phyloP scores from a whole-genome alignment of 2,113 vertebrate species.

The Spilogale gracilis region DNA sequence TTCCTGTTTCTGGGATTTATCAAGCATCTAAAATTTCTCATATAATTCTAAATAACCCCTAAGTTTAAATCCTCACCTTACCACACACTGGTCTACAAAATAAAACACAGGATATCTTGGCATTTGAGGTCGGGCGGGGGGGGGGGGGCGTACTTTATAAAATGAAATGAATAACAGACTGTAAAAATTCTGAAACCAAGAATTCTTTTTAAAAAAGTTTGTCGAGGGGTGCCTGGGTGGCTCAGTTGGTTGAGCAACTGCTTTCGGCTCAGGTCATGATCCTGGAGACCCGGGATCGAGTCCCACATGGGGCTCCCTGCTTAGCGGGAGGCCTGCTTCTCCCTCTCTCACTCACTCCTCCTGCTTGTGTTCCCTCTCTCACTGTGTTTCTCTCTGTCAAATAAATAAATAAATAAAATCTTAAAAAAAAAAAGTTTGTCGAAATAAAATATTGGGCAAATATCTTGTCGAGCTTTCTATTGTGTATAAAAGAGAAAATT shows the following conservation, averaged over 20 bases:
- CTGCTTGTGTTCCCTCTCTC: no score
- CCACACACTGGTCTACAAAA: conserved; percentile 38
- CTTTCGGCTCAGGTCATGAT: no score
- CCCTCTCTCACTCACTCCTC: no score
- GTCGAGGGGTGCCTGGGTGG: not conserved
- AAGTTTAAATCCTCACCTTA: conserved; percentile 46
- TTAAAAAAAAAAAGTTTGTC: not conserved
- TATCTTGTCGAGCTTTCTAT: not conserved
- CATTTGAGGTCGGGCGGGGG: not conserved
- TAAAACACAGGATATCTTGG: not conserved
- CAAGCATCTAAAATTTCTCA: conserved; percentile 42
- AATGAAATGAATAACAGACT: conserved; percentile 51
- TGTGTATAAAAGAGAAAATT: not conserved
- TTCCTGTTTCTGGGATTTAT: conserved; percentile 45
- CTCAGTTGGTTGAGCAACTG: no score
- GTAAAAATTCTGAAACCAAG: not conserved
- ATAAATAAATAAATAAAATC: no score
- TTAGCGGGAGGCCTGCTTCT: no score
- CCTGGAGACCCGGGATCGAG: no score
- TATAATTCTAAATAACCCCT: not conserved
- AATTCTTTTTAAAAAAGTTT: not conserved
- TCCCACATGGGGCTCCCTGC: no score
- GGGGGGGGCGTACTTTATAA: not conserved
- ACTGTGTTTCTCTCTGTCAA: no score
- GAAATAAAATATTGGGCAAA: conserved; percentile 53